Percentiles rank a stretch among this genome's conserved stretches.
Conservation (phyloP, 2,113 vertebrate species). For the Merops nubicus region DNA sequence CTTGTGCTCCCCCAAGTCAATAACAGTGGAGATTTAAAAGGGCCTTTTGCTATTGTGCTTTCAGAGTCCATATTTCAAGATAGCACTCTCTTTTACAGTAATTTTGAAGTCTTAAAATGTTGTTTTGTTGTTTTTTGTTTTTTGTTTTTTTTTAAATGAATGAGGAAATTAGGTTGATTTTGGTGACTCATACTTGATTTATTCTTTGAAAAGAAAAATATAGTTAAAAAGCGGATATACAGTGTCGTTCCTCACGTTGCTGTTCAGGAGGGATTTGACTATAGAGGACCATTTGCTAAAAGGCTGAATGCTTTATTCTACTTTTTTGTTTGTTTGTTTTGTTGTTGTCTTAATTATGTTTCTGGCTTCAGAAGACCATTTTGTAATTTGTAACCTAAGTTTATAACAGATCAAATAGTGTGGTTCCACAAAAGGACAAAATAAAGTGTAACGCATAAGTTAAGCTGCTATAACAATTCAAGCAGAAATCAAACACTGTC, state of each 20-base stretch:
- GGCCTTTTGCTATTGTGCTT: neutral
- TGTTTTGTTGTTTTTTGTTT: too few species aligned
- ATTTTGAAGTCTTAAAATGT: neutral
- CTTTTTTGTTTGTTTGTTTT: fast-evolving
- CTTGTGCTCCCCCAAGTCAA: neutral
- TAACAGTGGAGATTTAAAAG: neutral
- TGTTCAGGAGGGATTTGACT: neutral
- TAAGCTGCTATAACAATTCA: neutral
- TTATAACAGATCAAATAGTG: neutral
- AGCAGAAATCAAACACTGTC: neutral
- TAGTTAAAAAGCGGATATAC: neutral
- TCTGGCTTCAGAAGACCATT: neutral
- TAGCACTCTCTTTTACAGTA: neutral
- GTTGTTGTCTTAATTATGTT: neutral
- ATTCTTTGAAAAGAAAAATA: neutral
- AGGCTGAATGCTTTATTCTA: neutral
- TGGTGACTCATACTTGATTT: neutral
- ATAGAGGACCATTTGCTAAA: neutral
- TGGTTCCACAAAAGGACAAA: neutral
- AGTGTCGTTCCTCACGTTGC: fast-evolving
- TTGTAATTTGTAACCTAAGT: neutral
- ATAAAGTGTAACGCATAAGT: neutral
- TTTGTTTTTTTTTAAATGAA: neutral
- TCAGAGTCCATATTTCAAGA: neutral
- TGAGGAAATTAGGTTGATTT: neutral